Base-by-base conservation (phyloP, 2,113 vertebrate species). In the Xiphophorus couchianus region DNA sequence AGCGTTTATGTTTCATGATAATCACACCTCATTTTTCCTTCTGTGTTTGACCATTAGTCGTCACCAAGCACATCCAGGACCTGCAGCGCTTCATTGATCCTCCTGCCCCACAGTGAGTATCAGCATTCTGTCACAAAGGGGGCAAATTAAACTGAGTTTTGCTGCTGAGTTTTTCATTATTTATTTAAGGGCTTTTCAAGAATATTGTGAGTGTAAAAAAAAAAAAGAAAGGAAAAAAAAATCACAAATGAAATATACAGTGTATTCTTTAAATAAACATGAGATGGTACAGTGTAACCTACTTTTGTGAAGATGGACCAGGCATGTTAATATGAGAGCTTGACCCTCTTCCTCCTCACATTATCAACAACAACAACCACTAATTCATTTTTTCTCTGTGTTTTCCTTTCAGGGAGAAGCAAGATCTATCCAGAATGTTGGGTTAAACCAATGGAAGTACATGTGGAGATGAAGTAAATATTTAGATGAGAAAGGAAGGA, bases 41-140 rank as follows among this genome's bases (percentile, higher is more conserved):
- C 25, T 81, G 1, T 54, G 51, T 58, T 58, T 42, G 15, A 71
- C 37, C 81, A 76, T 76, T 87, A 93, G 92, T 44, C 0, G 30
- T 93, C 0, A 31, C 25, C 66, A 86, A 93, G 30, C 93, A 92
- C 71, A 33, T 94, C 39, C 66, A 62, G 69, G 86, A 90, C 2
- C 85, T 95, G 76, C 83, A 90, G 12, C 91, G 77, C 1, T 54
- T 89, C 70, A 81, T 89, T 80, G 81, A 90, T 71, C 84, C 89
- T 0, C 1, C 79, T 19, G 30, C 1, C 51, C 62, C 86, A 76
- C 64, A 83, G 86, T 94, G 71, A 93, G 90, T 90, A 80, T 17
- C 0, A 66, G 12, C 15, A 33, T n/a, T 19, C 12, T 27, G 44
- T 19, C 15, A 48, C 44, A 5, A 25, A 58, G 17, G n/a, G 35